Percentiles rank a stretch among this genome's conserved stretches.
Evolutionary conservation across 2,888 invertebrate species (phyloP).

Genomic region (Tipula unca): DNA sequence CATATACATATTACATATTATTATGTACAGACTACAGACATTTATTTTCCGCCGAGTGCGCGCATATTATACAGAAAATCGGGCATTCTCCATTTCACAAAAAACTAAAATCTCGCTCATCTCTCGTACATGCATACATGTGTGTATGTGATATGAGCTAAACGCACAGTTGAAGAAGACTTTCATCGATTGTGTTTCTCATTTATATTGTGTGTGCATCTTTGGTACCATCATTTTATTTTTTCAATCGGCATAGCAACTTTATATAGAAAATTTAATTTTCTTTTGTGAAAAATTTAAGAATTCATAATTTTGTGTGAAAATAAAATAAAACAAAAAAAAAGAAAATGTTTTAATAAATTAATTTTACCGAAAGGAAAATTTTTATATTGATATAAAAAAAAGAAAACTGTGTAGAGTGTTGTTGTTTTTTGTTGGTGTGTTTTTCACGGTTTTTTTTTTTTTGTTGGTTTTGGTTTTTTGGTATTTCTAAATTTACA

Average conservation of each 20-base stretch:
- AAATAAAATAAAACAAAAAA: neutral
- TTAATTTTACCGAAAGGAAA: neutral
- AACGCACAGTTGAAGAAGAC: neutral
- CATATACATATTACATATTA: too few relatives aligned
- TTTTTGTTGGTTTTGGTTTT: neutral
- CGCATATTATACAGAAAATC: neutral
- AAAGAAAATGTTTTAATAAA: neutral
- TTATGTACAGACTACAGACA: neutral
- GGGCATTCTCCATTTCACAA: neutral
- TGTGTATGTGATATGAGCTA: neutral
- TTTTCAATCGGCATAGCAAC: neutral
- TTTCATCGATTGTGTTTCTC: neutral
- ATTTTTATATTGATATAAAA: neutral
- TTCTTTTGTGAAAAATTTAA: neutral
- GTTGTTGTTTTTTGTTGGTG: neutral
- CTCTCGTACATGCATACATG: neutral
- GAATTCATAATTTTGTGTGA: neutral
- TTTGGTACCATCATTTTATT: neutral
- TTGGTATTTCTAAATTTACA: neutral
- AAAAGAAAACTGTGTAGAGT: neutral
- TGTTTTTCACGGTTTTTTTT: neutral
- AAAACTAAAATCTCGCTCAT: neutral
- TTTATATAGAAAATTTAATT: neutral
- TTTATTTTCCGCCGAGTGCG: neutral
- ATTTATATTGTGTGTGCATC: slow-evolving; percentile 9